Conservation (phyloP, 1,140 invertebrate species). For the Chlorops oryzae region DNA sequence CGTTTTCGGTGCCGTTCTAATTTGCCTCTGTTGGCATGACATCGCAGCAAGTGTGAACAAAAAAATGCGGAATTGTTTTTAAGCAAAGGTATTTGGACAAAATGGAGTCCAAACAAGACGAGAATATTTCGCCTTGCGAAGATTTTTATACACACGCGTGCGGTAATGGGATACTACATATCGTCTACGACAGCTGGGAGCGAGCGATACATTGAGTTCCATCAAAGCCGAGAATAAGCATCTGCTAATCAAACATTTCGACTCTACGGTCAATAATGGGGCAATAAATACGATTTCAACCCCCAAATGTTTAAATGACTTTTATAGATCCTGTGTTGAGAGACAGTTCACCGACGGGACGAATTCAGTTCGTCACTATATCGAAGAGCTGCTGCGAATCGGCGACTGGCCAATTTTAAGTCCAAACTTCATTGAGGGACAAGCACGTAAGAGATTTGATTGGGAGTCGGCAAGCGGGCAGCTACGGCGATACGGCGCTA, state of each 20-base stretch:
- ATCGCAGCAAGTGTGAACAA: too few species aligned
- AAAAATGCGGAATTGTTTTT: too few species aligned
- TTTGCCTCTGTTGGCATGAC: too few species aligned
- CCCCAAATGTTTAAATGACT: too few species aligned
- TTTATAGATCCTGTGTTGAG: slow-evolving; percentile 29
- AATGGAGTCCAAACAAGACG: slow-evolving; percentile 21
- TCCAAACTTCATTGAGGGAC: background rate
- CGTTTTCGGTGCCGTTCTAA: too few species aligned
- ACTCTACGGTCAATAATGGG: too few species aligned
- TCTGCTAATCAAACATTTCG: slow-evolving; percentile 22
- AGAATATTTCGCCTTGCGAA: slow-evolving; percentile 18
- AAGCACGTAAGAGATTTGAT: slow-evolving; percentile 14
- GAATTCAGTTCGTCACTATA: slow-evolving; percentile 24
- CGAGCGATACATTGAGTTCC: slow-evolving; percentile 26
- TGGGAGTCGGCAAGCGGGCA: slow-evolving; percentile 25
- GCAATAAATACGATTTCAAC: too few species aligned
- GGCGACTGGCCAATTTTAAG: slow-evolving; percentile 26
- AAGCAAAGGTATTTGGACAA: too few species aligned
- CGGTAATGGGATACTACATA: slow-evolving; percentile 31
- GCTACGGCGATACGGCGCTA: slow-evolving; percentile 28
- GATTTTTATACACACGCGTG: slow-evolving; percentile 37
- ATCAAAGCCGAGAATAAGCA: slow-evolving; percentile 28
- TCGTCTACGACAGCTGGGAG: slow-evolving; percentile 18
- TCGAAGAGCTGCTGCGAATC: slow-evolving; percentile 19
- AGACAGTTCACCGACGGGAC: too few species aligned